Evolutionary conservation across 2,113 vertebrate species (phyloP).

Genomic region (Acrocephalus arundinaceus): DNA sequence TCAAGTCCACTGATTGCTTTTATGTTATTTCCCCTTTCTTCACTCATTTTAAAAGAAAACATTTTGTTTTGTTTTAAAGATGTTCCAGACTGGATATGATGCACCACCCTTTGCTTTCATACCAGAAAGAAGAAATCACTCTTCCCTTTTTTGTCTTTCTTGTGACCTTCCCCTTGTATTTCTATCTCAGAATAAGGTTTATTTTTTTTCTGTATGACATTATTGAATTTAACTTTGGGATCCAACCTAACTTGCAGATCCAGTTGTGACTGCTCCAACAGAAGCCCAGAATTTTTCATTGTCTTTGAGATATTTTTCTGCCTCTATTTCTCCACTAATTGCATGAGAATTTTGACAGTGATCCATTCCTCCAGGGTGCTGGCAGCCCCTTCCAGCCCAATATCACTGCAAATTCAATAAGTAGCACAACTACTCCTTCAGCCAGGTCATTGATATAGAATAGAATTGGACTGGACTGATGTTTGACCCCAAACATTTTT

Average conservation of each 20-base stretch:
- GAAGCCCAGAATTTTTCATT: neutral
- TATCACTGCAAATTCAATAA: slow-evolving; percentile 1
- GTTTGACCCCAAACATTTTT: neutral
- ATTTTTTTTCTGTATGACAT: neutral
- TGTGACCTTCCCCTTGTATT: neutral
- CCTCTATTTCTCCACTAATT: neutral
- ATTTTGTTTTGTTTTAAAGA: neutral
- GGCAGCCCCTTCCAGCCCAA: neutral
- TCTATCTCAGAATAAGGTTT: neutral
- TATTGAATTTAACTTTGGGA: neutral
- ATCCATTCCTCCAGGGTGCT: neutral
- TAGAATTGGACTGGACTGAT: neutral
- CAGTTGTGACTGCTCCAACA: neutral
- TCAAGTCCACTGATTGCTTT: neutral
- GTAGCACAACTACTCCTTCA: neutral
- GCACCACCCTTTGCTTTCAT: neutral
- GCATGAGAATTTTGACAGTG: slow-evolving; percentile 16
- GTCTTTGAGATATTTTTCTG: neutral
- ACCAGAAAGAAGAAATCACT: neutral
- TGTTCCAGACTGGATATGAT: neutral
- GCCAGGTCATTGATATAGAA: neutral
- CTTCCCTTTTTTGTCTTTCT: neutral
- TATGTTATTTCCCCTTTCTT: neutral
- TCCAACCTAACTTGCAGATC: neutral
- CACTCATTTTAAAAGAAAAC: neutral